Evolutionary conservation across 2,113 vertebrate genomes (phyloP).

Genomic region (Leiothrix lutea): DNA sequence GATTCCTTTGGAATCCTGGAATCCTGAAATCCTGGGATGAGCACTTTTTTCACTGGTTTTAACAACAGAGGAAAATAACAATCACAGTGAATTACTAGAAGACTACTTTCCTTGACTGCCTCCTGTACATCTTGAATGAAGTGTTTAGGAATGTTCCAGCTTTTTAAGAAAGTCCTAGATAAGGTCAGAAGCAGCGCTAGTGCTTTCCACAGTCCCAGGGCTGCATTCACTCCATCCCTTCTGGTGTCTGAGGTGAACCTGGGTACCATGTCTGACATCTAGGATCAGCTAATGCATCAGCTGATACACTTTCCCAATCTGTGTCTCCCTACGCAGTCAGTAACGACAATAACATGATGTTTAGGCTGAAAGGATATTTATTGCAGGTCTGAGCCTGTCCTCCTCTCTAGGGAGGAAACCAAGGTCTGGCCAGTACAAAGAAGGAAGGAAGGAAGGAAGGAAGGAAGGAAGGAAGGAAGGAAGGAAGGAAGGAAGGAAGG

Average conservation of each 20-base stretch:
- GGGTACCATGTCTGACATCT: background rate
- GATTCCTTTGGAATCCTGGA: background rate
- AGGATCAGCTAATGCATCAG: background rate
- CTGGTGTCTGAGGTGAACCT: background rate
- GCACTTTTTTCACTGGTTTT: background rate
- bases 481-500: too few relatives aligned
- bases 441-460: too few relatives aligned
- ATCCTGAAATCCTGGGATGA: background rate
- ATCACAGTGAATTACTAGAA: background rate
- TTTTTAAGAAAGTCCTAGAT: background rate
- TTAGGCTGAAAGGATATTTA: background rate
- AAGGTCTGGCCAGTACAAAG: background rate
- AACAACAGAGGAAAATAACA: background rate
- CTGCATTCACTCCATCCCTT: background rate
- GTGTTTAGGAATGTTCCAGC: background rate
- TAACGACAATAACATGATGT: background rate
- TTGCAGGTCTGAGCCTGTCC: background rate
- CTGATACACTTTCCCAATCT: rapidly evolving
- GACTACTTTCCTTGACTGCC: background rate
- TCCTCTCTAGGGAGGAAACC: background rate
- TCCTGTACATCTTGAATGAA: background rate
- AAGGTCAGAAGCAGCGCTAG: background rate
- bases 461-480: too few relatives aligned
- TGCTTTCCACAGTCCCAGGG: background rate
- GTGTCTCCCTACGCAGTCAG: background rate